Percentiles rank a stretch among this genome's conserved stretches.
Evolutionary conservation across 2,797 vertebrate genomes (phyloP).

Genomic region (Glyptemys insculpta): DNA sequence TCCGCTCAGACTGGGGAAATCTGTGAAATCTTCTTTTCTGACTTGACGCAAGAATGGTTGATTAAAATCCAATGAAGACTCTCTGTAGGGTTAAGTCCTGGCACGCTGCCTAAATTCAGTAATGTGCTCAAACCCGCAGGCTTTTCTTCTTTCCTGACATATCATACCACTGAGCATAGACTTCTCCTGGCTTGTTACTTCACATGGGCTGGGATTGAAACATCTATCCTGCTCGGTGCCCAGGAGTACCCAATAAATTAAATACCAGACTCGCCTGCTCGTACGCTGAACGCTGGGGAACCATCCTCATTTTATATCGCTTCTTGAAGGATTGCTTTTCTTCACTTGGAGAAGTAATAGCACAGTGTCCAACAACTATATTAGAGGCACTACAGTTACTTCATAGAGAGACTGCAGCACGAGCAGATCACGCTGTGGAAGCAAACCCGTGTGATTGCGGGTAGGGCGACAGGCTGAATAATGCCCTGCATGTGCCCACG

Average conservation of each 20-base stretch:
- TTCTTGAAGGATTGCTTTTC: conserved; percentile 42
- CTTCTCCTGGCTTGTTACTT: conserved; percentile 60
- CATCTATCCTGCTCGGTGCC: conserved; percentile 61
- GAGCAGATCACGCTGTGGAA: not conserved
- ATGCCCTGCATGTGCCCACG: accelerated
- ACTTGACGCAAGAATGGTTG: conserved; percentile 22
- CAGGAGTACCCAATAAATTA: conserved; percentile 59
- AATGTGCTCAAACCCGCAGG: not conserved
- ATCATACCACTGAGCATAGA: conserved; percentile 31
- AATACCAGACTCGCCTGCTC: conserved; percentile 33
- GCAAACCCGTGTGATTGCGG: not conserved
- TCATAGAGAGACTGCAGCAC: not conserved
- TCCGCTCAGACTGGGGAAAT: not conserved
- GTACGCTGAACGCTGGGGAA: conserved; percentile 32
- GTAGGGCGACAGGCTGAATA: not conserved
- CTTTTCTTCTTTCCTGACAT: conserved; percentile 58
- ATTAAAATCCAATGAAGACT: conserved; percentile 52
- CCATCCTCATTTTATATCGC: not conserved
- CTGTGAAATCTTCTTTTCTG: conserved; percentile 34
- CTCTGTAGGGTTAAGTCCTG: conserved; percentile 22
- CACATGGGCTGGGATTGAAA: conserved; percentile 59
- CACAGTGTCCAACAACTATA: not conserved
- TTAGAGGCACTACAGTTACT: not conserved
- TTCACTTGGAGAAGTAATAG: not conserved
- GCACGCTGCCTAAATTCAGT: conserved; percentile 22